These are phyloP conservation scores for Liopterus haemorrhoidalis DNA, from an alignment of 2,888 invertebrate genomes.

Conservation along the genomic window DNA sequence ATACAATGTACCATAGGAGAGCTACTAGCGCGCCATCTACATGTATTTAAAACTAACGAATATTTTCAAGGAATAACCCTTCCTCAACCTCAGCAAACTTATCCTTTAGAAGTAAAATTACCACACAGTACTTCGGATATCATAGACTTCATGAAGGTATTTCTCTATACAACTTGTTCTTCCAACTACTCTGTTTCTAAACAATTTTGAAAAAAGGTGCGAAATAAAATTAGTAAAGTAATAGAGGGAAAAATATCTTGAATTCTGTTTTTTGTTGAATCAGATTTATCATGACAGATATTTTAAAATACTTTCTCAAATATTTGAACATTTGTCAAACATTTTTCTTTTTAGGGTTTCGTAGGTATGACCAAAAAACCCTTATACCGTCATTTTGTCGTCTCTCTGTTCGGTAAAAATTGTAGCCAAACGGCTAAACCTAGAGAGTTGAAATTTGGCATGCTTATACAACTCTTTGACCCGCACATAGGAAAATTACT, in stretches of 20 bases:
- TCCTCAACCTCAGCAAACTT: slow-evolving; percentile 82
- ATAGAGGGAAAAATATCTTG: not conserved
- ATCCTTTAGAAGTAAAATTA: slow-evolving; percentile 80
- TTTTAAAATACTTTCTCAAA: not conserved
- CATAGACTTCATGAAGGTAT: slow-evolving; percentile 80
- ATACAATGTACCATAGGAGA: slow-evolving; percentile 94
- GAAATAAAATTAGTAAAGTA: no score
- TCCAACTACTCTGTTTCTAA: slow-evolving; percentile 10
- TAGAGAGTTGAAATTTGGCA: no score
- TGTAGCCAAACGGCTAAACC: no score
- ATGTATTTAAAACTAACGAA: slow-evolving; percentile 92
- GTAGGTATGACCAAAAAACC: no score
- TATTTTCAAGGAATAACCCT: slow-evolving; percentile 85
- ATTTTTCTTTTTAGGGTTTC: not conserved
- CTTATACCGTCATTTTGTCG: no score
- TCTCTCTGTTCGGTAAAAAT: no score
- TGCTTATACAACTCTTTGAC: no score
- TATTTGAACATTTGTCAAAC: slow-evolving; percentile 4
- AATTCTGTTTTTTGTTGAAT: slow-evolving; percentile 27
- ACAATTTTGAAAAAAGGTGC: not conserved
- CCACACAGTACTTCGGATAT: slow-evolving; percentile 67
- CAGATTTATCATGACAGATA: slow-evolving; percentile 1
- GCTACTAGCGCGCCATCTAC: slow-evolving; percentile 87
- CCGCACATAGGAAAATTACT: no score
- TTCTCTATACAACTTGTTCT: slow-evolving; percentile 32